Base-by-base conservation (phyloP, 2,113 vertebrate genomes). In the Dissostichus mawsoni region DNA sequence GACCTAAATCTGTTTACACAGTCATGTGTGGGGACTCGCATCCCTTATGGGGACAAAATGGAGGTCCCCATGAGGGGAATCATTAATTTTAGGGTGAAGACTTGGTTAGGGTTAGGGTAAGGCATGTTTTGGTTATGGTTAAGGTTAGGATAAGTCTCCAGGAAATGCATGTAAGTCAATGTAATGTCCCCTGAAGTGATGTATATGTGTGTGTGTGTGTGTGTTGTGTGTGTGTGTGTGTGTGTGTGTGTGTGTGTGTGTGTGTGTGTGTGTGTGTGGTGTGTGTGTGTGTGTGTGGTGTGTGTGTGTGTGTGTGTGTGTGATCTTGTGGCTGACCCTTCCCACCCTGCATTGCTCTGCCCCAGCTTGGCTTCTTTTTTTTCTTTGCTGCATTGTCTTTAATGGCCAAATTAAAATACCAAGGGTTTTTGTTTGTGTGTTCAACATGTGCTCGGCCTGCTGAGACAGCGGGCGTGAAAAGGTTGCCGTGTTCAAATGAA, bases 321-420 rank as follows among this genome's bases (percentile, higher is more conserved):
- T 84, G 82, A 78, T 52, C 74, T 80, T 70, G 69, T 41, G 53
- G 55, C n/a, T 81, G 81, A 86, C 25, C 25, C 25, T 25, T 25
- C 25, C 25, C 25, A 25, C 3, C 25, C 25, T 25, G 25, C 25
- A 25, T 25, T 25, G 25, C 77, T 59, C 72, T 33, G 2, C 62
- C 67, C 20, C 78, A 59, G 61, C 36, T 20, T 12, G 17, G 3
- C 16, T 29, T 58, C 13, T 66, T 63, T 73, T 74, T 41, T 56
- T 59, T 17, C 51, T 36, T 36, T 12, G 65, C 50, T 36, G 48
- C 17, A 52, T 25, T 67, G 48, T 52, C 65, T 52, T 36, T 52
- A 68, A 52, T 29, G 50, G 17, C 25, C 48, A 29, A 88, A 90
- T 90, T 74, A 82, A 88, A 90, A 88, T 87, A 81, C 64, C 80